Base-by-base conservation (phyloP, 2,888 invertebrate genomes). In the Dione juno region DNA sequence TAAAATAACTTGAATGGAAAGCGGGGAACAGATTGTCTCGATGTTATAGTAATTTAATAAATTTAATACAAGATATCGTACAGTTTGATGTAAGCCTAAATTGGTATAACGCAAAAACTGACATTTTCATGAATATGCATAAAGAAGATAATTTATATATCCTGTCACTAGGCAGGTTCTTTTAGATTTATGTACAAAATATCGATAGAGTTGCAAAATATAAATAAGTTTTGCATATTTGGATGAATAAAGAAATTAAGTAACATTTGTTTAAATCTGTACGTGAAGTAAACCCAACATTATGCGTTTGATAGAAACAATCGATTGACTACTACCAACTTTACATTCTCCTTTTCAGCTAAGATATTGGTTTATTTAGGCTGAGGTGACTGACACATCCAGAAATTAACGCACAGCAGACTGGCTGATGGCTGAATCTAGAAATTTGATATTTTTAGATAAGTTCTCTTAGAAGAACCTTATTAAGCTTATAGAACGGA, bases 41-140 rank as follows among this genome's bases (percentile, higher is more conserved):
- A 48, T 16, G n/a, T 3, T 48, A n/a, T n/a, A 3, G n/a, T 19
- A 40, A 16, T 58, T 41, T n/a, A 19, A 16, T 1, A 28, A 48
- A 63, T 21, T 43, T 48, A 63, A 48, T 35, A 63, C 35, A 16
- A 50, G 3, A 19, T 40, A 35, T n/a, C 61, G 35, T n/a, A 52
- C 52, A 16, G 61, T 61, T 52, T 59, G 43, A 53, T 52, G 43
- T 37, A 53, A 45, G 59, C 66, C 59, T 66, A 70, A 70, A 59
- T 66, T 66, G 54, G 50, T 72, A 70, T 73, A 67, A 67, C 72
- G 72, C 71, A 75, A 73, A 72, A 75, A 73, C 70, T 75, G 74
- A 72, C 74, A 63, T 73, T 19, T 57, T 68, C 73, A 75, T 75
- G 75, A 77, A 75, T 75, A 77, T 75, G 69, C 75, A 77, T 77